phyloP scores from a whole-genome alignment of 1,140 invertebrate genomes.

The Bombus cullumanus region DNA sequence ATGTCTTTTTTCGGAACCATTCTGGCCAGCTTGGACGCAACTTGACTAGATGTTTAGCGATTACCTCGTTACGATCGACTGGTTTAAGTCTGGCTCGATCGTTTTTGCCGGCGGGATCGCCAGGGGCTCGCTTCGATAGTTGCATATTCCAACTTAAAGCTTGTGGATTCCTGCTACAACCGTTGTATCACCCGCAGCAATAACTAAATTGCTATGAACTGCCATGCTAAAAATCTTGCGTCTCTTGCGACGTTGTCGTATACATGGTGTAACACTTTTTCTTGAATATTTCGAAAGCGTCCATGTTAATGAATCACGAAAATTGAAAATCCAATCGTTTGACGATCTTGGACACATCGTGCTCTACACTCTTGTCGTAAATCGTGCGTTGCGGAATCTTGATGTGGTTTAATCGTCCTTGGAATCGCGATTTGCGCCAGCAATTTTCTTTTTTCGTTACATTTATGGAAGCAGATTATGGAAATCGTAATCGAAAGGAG shows the following conservation, averaged over 20 bases:
- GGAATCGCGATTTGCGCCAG: background rate
- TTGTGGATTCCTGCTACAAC: background rate
- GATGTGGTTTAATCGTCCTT: constrained; percentile 4
- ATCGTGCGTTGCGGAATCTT: background rate
- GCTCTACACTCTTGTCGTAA: background rate
- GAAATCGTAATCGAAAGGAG: background rate
- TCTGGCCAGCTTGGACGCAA: background rate
- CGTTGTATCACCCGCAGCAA: background rate
- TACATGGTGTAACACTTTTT: background rate
- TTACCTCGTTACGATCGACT: constrained; percentile 54
- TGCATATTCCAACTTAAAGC: background rate
- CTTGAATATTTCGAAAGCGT: background rate
- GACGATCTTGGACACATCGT: background rate
- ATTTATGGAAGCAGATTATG: background rate
- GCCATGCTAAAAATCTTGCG: background rate
- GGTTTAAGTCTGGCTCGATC: constrained; percentile 27
- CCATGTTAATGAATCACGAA: background rate
- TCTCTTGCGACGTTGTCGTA: too few species aligned
- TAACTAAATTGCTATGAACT: background rate
- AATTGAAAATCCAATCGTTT: constrained; percentile 1
- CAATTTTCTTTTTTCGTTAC: background rate
- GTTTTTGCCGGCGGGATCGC: constrained; percentile 9
- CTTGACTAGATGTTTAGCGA: constrained; percentile 24
- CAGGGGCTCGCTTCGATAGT: background rate
- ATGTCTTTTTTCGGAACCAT: background rate